A percentile compares a stretch with the other conserved stretches of the same genome.
phyloP scores from a whole-genome alignment of 2,888 invertebrate species.

The Phanerotoma sp. region DNA sequence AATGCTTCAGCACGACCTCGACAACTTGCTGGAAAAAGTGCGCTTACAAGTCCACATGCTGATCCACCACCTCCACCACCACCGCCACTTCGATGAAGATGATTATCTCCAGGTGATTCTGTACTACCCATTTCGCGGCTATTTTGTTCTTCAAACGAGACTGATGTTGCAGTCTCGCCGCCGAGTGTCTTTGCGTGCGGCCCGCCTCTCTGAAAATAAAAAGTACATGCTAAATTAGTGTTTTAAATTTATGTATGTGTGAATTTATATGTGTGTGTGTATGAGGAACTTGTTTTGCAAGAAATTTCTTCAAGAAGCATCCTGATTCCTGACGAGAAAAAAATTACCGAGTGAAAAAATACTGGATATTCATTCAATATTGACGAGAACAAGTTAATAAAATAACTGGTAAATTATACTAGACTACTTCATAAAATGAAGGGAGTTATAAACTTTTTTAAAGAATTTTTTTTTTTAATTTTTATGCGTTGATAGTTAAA shows the following conservation, averaged over 20 bases:
- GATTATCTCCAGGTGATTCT: constrained; percentile 54
- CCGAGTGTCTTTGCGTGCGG: not conserved
- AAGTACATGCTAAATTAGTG: not conserved
- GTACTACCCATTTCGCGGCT: constrained; percentile 44
- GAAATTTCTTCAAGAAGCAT: no score
- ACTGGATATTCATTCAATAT: no score
- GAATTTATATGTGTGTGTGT: not conserved
- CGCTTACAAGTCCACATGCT: constrained; percentile 49
- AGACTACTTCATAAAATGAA: no score
- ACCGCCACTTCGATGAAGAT: no score
- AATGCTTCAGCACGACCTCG: constrained; percentile 79
- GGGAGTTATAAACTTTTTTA: no score
- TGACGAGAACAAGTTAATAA: no score
- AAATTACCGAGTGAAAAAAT: no score
- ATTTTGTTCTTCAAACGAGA: not conserved
- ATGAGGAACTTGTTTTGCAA: no score
- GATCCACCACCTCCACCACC: constrained; percentile 53
- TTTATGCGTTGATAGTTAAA: no score
- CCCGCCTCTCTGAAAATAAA: not conserved
- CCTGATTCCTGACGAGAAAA: no score
- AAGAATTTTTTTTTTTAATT: no score
- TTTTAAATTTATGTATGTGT: not conserved
- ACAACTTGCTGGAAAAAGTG: constrained; percentile 66
- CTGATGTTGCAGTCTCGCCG: not conserved
- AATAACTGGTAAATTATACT: no score